Evolutionary conservation across 2,797 vertebrate species (phyloP).

Genomic region (Neoniphon sammara): DNA sequence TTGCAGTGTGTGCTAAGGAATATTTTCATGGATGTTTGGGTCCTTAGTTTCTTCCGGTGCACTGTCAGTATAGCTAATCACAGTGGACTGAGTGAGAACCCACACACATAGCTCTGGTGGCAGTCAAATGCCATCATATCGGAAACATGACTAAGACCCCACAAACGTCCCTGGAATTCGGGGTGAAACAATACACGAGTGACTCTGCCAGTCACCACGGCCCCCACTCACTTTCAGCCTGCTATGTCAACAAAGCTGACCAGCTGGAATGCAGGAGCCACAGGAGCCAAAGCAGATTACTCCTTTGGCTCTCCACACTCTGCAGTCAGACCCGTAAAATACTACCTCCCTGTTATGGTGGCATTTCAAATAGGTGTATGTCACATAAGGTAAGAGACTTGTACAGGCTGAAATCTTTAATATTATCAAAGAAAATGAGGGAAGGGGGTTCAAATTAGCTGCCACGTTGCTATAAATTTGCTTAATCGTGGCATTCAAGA

Average conservation of each 20-base stretch:
- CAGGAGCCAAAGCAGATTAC: constrained; percentile 44
- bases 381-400: background rate
- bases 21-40: background rate
- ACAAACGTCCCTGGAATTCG: constrained; percentile 70
- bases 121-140: constrained; percentile 60
- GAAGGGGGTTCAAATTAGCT: background rate
- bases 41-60: background rate
- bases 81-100: constrained; percentile 25
- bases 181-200: constrained; percentile 68
- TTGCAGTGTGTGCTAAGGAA: too few species aligned
- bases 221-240: constrained; percentile 72
- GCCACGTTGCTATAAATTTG: constrained; percentile 10
- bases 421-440: background rate
- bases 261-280: constrained; percentile 76
- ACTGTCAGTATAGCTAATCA: background rate
- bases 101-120: constrained; percentile 23
- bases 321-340: constrained; percentile 30
- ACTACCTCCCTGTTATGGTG: background rate
- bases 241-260: constrained; percentile 75
- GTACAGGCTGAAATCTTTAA: background rate
- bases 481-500: constrained; percentile 21
- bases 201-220: constrained; percentile 51
- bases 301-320: constrained; percentile 16
- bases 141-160: constrained; percentile 71
- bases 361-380: constrained; percentile 17